Evolutionary conservation across 2,888 invertebrate genomes (phyloP).

Genomic region (Yponomeuta plumbellus): DNA sequence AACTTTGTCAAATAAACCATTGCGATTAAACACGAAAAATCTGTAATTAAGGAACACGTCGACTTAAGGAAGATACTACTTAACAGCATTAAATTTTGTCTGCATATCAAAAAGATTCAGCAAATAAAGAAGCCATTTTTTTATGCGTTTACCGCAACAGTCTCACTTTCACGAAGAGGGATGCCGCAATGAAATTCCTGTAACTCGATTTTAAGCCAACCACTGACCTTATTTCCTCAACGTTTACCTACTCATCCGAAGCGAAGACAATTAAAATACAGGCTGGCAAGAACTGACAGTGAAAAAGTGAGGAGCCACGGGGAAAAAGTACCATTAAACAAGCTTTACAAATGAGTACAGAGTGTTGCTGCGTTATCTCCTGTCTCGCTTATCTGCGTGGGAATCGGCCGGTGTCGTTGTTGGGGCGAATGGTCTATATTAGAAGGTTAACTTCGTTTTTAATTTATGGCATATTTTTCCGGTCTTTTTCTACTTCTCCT

Average conservation of each 20-base stretch:
- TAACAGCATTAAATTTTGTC: too few relatives aligned
- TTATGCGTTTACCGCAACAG: background rate
- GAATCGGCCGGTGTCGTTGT: background rate
- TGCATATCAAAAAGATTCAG: background rate
- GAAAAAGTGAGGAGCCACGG: constrained; percentile 57
- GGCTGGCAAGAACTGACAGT: constrained; percentile 51
- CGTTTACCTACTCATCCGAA: constrained; percentile 23
- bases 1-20: too few relatives aligned
- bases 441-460: background rate
- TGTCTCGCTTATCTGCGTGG: constrained; percentile 48
- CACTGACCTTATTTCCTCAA: background rate
- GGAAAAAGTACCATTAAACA: constrained; percentile 62
- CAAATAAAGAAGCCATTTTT: background rate
- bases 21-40: too few relatives aligned
- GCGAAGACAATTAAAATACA: constrained; percentile 62
- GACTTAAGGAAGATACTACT: too few relatives aligned
- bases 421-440: background rate
- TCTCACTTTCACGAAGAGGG: background rate
- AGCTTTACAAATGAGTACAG: constrained; percentile 64
- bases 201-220: background rate
- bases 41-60: too few relatives aligned
- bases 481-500: too few relatives aligned
- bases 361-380: constrained; percentile 39
- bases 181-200: background rate
- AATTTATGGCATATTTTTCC: too few relatives aligned